These are phyloP conservation scores for Pterostichus madidus DNA, from an alignment of 2,888 invertebrate genomes.

Conservation along the genomic window DNA sequence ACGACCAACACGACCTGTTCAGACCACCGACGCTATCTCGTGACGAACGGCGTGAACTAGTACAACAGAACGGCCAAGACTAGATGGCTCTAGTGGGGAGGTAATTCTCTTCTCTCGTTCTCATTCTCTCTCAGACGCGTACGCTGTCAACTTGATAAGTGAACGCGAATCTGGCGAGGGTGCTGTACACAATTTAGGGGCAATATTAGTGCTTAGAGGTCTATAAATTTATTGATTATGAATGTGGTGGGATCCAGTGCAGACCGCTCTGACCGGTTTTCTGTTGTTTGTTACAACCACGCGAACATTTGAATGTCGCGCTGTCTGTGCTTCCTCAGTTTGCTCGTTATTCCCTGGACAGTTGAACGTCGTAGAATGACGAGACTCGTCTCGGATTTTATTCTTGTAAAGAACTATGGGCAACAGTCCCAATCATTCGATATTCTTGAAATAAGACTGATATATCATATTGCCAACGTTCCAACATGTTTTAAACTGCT, in stretches of 20 bases:
- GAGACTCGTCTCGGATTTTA: slow-evolving; percentile 14
- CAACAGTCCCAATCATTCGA: slow-evolving; percentile 40
- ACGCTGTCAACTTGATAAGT: no score
- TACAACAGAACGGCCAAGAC: slow-evolving; percentile 91
- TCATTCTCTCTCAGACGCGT: no score
- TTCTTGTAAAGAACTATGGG: slow-evolving; percentile 29
- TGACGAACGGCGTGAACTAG: slow-evolving; percentile 82
- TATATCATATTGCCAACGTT: slow-evolving; percentile 77
- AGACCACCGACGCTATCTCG: slow-evolving; percentile 81
- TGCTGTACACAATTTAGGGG: slow-evolving; percentile 70
- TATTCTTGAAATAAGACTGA: slow-evolving; percentile 75
- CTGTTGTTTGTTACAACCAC: not conserved
- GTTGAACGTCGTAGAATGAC: not conserved
- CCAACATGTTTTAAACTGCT: slow-evolving; percentile 72
- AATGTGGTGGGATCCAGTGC: slow-evolving; percentile 4
- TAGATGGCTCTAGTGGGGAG: slow-evolving; percentile 75
- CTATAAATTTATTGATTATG: slow-evolving; percentile 57
- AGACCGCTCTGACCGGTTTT: slow-evolving; percentile 43
- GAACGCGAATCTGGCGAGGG: no score
- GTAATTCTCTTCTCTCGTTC: slow-evolving; percentile 23
- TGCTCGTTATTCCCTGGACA: no score
- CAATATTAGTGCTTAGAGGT: slow-evolving; percentile 74
- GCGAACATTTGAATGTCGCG: slow-evolving; percentile 19
- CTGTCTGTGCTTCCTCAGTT: slow-evolving; percentile 60
- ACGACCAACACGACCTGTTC: slow-evolving; percentile 75